These are phyloP conservation scores for Acrossocheilus fasciatus DNA, from an alignment of 2,797 vertebrate species.

Conservation along the genomic window DNA sequence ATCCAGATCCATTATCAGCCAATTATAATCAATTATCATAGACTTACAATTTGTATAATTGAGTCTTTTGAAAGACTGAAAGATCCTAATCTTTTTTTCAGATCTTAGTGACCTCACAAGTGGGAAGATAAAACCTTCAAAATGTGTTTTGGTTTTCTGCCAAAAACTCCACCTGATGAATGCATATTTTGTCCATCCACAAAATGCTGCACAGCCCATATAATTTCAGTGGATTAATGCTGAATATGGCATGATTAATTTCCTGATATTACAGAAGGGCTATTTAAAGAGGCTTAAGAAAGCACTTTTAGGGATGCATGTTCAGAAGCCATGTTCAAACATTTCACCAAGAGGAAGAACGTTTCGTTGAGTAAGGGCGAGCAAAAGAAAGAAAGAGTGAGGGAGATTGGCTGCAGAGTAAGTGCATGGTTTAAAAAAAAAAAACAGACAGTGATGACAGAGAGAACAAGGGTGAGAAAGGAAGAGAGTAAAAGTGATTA, in stretches of 20 bases:
- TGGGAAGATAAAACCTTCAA: slow-evolving; percentile 1
- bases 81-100: neutral
- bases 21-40: neutral
- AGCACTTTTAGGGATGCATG: slow-evolving; percentile 5
- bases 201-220: slow-evolving; percentile 5
- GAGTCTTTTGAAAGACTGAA: slow-evolving; percentile 6
- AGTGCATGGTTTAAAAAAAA: neutral
- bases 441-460: neutral
- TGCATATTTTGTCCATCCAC: neutral
- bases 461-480: slow-evolving; percentile 40
- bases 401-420: neutral
- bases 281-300: slow-evolving; percentile 20
- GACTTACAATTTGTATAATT: neutral
- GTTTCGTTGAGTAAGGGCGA: neutral
- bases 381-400: neutral
- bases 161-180: neutral
- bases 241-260: slow-evolving; percentile 9
- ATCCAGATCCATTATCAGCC: neutral
- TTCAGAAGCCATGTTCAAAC: neutral
- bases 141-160: neutral
- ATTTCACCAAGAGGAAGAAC: slow-evolving; percentile 3
- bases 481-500: slow-evolving; percentile 62
- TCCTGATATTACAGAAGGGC: slow-evolving; percentile 14
- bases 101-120: neutral
- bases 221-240: slow-evolving; percentile 30